Base-by-base conservation (phyloP, 2,797 vertebrate genomes). In the Ptychobarbus kaznakovi region DNA sequence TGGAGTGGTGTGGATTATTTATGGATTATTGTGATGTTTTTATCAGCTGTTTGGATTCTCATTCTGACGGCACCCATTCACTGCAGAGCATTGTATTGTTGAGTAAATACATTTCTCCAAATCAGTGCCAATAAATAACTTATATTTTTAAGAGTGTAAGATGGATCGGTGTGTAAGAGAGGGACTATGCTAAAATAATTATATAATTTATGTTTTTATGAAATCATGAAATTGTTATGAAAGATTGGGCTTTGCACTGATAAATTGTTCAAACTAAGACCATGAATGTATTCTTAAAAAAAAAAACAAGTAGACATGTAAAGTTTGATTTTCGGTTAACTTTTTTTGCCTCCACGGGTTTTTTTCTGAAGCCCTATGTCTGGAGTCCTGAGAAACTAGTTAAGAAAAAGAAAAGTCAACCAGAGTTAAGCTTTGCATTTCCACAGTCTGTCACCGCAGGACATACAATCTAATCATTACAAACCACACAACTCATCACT, bases 391-490 rank as follows among this genome's bases (percentile, higher is more conserved):
- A 75, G 46, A 35, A 74, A 7, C 46, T 35, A 53, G 72, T 75
- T 53, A 5, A 32, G 49, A n/a, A 32, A 22, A 22, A 56, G 11
- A 56, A 80, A 66, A 20, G 16, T n/a, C 18, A 15, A 80, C 42
- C 12, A 51, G 28, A 68, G 44, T 68, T 68, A 70, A 40, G 8
- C 22, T 7, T 56, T 69, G 20, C 46, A 53, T 69, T 81, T 53
- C n/a, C 20, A 53, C 20, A 69, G 13, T 7, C 22, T 40, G 69
- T 40, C 32, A 38, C 22, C 22, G 16, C 4, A 81, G 32, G 8
- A n/a, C 56, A 44, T 51, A 65, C 77, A 22, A 15, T 56, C 16
- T 72, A 70, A 74, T 73, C 25, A 63, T 74, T 32, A 58, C 25
- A 35, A 65, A 63, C 25, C 12, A 82, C 40, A 63, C 40, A 35